These are phyloP conservation scores for Puffinus mauretanicus DNA, from an alignment of 2,113 vertebrate genomes.

Conservation along the genomic window DNA sequence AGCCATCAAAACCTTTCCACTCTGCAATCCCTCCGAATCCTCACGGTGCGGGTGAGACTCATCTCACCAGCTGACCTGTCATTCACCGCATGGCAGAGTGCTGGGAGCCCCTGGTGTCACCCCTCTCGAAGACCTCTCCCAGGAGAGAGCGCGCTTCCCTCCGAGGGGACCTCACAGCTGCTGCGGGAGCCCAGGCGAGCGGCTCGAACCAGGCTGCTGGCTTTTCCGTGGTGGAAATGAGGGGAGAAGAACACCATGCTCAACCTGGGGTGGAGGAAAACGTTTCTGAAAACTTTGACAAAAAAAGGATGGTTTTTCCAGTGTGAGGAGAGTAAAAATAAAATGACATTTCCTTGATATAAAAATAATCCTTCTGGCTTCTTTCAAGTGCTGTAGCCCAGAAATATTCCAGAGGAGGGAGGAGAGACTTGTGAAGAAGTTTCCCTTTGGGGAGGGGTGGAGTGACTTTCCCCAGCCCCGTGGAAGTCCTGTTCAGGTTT, in stretches of 20 bases:
- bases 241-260: not conserved
- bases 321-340: not conserved
- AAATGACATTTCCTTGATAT: not conserved
- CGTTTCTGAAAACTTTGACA: not conserved
- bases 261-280: not conserved
- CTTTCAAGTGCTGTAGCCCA: not conserved
- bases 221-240: not conserved
- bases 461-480: not conserved
- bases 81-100: accelerated
- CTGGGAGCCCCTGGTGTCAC: accelerated
- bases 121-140: not conserved
- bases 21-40: not conserved
- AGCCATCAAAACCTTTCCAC: not conserved
- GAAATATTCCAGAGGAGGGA: not conserved
- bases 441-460: not conserved
- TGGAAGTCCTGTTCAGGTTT: not conserved
- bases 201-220: not conserved
- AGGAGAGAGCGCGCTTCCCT: not conserved
- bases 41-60: accelerated
- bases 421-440: not conserved
- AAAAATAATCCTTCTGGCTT: slow-evolving; percentile 19
- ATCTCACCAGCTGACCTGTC: not conserved
- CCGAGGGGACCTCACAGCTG: accelerated
- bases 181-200: not conserved
- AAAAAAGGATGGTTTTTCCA: not conserved